These are phyloP conservation scores for Diloba caeruleocephala DNA, from an alignment of 2,888 invertebrate species.

Conservation along the genomic window DNA sequence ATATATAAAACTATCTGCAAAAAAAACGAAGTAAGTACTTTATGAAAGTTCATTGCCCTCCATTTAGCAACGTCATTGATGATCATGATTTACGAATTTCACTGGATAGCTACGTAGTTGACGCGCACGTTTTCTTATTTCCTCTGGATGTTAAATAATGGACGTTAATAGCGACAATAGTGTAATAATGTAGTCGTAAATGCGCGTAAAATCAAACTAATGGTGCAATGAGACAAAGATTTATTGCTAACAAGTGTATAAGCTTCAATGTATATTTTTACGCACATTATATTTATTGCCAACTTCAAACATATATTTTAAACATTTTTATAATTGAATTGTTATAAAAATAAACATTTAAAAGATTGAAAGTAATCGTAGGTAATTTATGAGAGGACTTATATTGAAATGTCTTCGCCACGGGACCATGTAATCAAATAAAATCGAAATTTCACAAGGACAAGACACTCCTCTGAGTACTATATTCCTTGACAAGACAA, in stretches of 20 bases:
- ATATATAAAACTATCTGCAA: too few species aligned
- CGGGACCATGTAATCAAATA: slow-evolving; percentile 14
- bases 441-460: too few species aligned
- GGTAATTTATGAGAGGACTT: slow-evolving; percentile 10
- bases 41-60: slow-evolving; percentile 24
- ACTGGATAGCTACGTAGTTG: slow-evolving; percentile 16
- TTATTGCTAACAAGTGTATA: slow-evolving; percentile 39
- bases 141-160: slow-evolving; percentile 28
- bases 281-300: neutral
- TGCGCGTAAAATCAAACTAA: slow-evolving; percentile 35
- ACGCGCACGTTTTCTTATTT: slow-evolving; percentile 30
- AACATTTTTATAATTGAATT: too few species aligned
- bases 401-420: slow-evolving; percentile 9
- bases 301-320: slow-evolving; percentile 5
- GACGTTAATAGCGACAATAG: slow-evolving; percentile 48
- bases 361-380: slow-evolving; percentile 13
- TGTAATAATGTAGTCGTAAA: slow-evolving; percentile 41
- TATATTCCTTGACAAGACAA: slow-evolving; percentile 10
- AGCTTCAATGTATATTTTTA: slow-evolving; percentile 16
- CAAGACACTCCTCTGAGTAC: slow-evolving; percentile 9
- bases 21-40: slow-evolving; percentile 15
- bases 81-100: slow-evolving; percentile 7
- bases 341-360: slow-evolving; percentile 26
- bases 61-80: slow-evolving; percentile 26
- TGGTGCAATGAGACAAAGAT: slow-evolving; percentile 32